These are phyloP conservation scores for Malurus melanocephalus DNA, from an alignment of 2,113 vertebrate species.

Conservation along the genomic window DNA sequence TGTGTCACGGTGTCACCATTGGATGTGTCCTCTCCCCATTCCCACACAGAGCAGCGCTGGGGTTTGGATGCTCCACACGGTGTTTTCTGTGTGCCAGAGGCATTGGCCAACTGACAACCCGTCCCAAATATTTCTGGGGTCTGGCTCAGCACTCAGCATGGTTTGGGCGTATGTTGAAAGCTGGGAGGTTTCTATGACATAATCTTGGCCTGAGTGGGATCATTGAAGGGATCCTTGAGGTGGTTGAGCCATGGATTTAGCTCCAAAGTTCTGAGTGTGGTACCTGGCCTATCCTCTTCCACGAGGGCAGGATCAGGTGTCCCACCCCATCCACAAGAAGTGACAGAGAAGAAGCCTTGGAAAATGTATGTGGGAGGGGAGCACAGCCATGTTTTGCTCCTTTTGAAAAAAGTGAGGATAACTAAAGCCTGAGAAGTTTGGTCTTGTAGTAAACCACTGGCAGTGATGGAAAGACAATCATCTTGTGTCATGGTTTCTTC, in stretches of 20 bases:
- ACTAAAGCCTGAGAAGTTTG: background rate
- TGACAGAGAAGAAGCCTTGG: background rate
- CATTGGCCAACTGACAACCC: background rate
- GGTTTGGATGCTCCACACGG: rapidly evolving
- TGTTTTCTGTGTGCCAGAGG: background rate
- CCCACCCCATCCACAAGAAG: background rate
- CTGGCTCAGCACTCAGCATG: background rate
- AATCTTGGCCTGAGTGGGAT: background rate
- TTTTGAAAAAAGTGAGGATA: background rate
- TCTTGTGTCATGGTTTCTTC: background rate
- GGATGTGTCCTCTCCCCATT: background rate
- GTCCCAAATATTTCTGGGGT: background rate
- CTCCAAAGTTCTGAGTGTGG: background rate
- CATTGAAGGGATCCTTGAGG: rapidly evolving
- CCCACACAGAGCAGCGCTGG: background rate
- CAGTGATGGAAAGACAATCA: background rate
- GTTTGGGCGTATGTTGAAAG: background rate
- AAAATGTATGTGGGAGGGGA: too few relatives aligned
- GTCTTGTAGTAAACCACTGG: background rate
- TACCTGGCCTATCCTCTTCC: background rate
- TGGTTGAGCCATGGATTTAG: background rate
- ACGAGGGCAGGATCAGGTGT: background rate
- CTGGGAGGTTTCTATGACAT: rapidly evolving
- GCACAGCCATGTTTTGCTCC: background rate
- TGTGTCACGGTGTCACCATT: background rate